Percentiles rank a stretch among this genome's conserved stretches.
These are phyloP conservation scores for Amia ocellicauda DNA, from an alignment of 2,113 vertebrate species.

Conservation along the genomic window DNA sequence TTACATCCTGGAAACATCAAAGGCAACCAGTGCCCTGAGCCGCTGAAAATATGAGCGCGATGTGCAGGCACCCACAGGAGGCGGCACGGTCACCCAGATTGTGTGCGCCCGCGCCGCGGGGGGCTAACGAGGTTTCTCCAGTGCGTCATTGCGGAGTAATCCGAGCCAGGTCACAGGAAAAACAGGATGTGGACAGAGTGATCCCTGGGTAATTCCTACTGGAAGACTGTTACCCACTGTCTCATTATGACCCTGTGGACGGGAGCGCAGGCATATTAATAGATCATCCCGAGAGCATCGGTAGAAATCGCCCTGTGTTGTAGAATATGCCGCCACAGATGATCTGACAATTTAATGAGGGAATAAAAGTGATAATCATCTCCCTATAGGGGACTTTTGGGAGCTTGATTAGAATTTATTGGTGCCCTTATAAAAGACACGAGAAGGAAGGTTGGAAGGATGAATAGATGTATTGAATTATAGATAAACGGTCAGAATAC, in stretches of 20 bases:
- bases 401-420: no score
- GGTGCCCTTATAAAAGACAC: no score
- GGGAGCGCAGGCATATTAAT: neutral
- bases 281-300: slow-evolving; percentile 20
- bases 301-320: neutral
- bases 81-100: no score
- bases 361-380: neutral
- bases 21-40: no score
- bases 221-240: slow-evolving; percentile 1
- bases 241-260: slow-evolving; percentile 22
- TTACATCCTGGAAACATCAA: no score
- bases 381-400: neutral
- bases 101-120: slow-evolving; percentile 17
- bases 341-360: slow-evolving; percentile 3
- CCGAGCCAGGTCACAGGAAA: slow-evolving; percentile 33
- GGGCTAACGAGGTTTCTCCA: slow-evolving; percentile 22
- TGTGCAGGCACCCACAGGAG: no score
- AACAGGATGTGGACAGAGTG: slow-evolving; percentile 53
- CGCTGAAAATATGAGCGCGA: no score
- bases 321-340: neutral
- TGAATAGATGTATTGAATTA: no score
- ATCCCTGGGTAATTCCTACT: slow-evolving; percentile 17
- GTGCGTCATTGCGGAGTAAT: slow-evolving; percentile 49
- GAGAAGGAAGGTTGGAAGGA: no score
- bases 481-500: no score